A percentile compares a stretch with the other conserved stretches of the same genome.
Evolutionary conservation across 1,140 invertebrate species (phyloP).

Genomic region (Chymomyza costata): DNA sequence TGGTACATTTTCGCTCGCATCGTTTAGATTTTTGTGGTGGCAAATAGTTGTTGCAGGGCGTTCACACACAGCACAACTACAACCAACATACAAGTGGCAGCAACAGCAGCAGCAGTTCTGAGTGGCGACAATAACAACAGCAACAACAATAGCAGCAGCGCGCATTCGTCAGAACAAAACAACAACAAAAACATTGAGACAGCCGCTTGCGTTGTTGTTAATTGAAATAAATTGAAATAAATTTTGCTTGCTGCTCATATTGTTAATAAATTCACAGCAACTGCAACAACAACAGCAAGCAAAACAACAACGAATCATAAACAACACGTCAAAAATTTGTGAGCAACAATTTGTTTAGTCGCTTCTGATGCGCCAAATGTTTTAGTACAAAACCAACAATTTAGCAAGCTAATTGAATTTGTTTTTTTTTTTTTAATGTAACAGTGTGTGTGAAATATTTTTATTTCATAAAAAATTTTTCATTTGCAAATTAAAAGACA

Average conservation of each 20-base stretch:
- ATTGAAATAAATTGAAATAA: constrained; percentile 74
- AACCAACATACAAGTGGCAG: constrained; percentile 34
- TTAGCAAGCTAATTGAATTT: neutral
- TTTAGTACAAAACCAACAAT: neutral
- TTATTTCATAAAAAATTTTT: too few species aligned
- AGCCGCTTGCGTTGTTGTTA: constrained; percentile 44
- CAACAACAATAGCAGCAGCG: constrained; percentile 12
- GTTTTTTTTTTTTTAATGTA: too few species aligned
- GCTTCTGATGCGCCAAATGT: constrained; percentile 9
- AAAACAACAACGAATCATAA: constrained; percentile 8
- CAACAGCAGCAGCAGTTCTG: constrained; percentile 37
- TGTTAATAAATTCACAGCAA: constrained; percentile 57
- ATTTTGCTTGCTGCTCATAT: constrained; percentile 62
- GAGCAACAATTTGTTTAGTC: neutral
- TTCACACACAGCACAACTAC: constrained; percentile 52
- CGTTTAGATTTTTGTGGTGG: constrained; percentile 52
- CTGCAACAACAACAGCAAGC: constrained; percentile 28
- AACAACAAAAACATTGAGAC: constrained; percentile 4
- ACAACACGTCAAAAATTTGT: constrained; percentile 18
- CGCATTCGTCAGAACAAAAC: constrained; percentile 4
- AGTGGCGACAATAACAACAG: constrained; percentile 44
- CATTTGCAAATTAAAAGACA: constrained; percentile 3
- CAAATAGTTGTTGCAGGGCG: constrained; percentile 66
- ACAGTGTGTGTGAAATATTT: too few species aligned
- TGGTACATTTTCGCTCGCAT: constrained; percentile 55